phyloP scores from a whole-genome alignment of 2,797 vertebrate genomes.

The Strix occidentalis region DNA sequence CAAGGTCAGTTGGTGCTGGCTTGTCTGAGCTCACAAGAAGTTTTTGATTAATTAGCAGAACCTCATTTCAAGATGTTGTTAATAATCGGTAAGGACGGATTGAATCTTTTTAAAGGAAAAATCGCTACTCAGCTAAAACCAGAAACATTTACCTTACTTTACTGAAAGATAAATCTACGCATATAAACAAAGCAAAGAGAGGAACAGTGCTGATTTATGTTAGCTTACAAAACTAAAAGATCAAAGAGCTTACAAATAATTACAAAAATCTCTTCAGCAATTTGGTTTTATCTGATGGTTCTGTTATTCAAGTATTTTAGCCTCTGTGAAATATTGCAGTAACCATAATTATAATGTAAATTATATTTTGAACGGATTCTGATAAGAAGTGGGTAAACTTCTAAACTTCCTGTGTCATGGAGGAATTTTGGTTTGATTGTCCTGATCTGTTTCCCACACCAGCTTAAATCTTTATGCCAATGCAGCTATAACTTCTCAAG shows the following conservation, averaged over 20 bases:
- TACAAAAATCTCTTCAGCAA: neutral
- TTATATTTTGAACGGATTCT: neutral
- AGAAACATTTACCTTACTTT: neutral
- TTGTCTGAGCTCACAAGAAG: conserved; percentile 20
- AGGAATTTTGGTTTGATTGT: neutral
- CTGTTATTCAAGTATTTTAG: neutral
- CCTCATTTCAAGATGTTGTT: conserved; percentile 3
- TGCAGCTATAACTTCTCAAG: neutral
- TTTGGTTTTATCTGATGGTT: neutral
- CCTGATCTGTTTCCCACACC: neutral
- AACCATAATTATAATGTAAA: neutral
- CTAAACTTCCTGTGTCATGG: neutral
- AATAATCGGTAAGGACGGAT: neutral
- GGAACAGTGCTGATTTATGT: neutral
- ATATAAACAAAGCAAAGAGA: neutral
- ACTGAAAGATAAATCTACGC: neutral
- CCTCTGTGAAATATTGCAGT: neutral
- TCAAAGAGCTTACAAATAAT: neutral
- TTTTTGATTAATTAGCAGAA: conserved; percentile 52
- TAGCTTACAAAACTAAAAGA: neutral
- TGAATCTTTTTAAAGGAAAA: neutral
- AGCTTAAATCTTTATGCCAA: neutral
- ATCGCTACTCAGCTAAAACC: neutral
- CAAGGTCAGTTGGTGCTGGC: conserved; percentile 7
- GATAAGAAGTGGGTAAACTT: neutral